Evolutionary conservation across 1,140 invertebrate species (phyloP), one percentile per base, ranked within the genome.

Genomic region (Hyposmocoma kahamanoa): DNA sequence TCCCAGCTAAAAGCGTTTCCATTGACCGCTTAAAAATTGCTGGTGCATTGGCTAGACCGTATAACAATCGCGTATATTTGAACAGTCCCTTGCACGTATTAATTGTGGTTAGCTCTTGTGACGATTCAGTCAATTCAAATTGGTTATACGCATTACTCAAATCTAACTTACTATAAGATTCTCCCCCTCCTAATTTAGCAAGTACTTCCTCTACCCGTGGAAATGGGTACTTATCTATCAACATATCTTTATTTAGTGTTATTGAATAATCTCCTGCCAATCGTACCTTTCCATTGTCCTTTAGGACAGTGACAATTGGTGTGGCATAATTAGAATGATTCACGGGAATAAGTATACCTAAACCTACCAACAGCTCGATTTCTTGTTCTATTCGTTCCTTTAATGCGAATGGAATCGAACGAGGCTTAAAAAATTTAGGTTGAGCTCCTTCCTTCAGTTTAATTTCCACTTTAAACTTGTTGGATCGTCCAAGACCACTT

Each of bases 141-240:
- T 41, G 38, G 20, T 41, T 41, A 20, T 41, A 41, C 15, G 38
- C 38, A 41, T 41, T 41, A 20, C 20, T 41, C 5, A 41, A 19
- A n/a, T 41, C 38, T 6, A 41, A 19, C 13, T 21, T 41, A 41
- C 15, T 19, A 19, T 41, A 41, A 18, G 18, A 19, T n/a, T 41
- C 15, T 20, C 38, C 38, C 3, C 19, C 19, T 18, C 38, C 38
- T 41, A 41, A 18, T 6, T 41, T 41, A 15, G 42, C 42, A 24
- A 43, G 26, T 3, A 43, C 42, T 43, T 43, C 42, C 32, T 34
- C 32, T 34, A 34, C 15, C 3, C 32, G 32, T n/a, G 32, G 32
- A 9, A 34, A 4, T 34, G 42, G 42, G 24, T 43, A 43, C 17
- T 43, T 28, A 43, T 28, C 42, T 24, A 43, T 15, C 6, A 5